These are phyloP conservation scores for Metopia argyrocephala DNA, from an alignment of 2,888 invertebrate species.

Conservation along the genomic window DNA sequence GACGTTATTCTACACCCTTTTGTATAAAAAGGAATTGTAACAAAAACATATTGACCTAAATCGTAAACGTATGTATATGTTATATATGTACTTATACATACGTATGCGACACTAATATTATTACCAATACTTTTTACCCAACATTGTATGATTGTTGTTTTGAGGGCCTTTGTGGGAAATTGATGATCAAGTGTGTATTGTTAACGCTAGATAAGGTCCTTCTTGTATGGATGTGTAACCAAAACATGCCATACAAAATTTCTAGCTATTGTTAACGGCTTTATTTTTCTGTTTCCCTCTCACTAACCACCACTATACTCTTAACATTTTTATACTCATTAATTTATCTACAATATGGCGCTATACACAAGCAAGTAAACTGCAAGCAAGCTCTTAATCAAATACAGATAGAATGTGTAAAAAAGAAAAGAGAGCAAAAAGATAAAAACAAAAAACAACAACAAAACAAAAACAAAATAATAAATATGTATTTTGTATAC, in stretches of 20 bases:
- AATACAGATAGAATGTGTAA: constrained; percentile 39
- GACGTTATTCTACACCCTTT: not conserved
- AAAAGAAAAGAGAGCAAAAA: not conserved
- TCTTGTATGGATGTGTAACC: not conserved
- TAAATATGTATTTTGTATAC: not conserved
- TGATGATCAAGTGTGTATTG: constrained; percentile 60
- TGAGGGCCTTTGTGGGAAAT: constrained; percentile 53
- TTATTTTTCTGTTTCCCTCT: not conserved
- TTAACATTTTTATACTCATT: constrained; percentile 50
- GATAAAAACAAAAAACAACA: constrained; percentile 11
- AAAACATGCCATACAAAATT: not conserved
- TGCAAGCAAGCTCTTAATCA: constrained; percentile 59
- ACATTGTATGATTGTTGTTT: constrained; percentile 25
- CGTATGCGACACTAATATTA: not conserved
- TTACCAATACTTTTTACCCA: not conserved
- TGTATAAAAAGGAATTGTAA: constrained; percentile 34
- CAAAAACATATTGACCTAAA: constrained; percentile 63
- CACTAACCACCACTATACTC: not conserved
- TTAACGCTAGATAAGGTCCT: constrained; percentile 48
- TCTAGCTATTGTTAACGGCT: not conserved
- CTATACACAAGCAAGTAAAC: constrained; percentile 32
- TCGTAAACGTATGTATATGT: constrained; percentile 8
- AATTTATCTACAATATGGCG: constrained; percentile 49
- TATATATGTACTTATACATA: constrained; percentile 6
- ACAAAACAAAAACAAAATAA: constrained; percentile 16